Evolutionary conservation across 1,140 invertebrate genomes (phyloP), one percentile per base, ranked within the genome.

Genomic region (Caerostris darwini): DNA sequence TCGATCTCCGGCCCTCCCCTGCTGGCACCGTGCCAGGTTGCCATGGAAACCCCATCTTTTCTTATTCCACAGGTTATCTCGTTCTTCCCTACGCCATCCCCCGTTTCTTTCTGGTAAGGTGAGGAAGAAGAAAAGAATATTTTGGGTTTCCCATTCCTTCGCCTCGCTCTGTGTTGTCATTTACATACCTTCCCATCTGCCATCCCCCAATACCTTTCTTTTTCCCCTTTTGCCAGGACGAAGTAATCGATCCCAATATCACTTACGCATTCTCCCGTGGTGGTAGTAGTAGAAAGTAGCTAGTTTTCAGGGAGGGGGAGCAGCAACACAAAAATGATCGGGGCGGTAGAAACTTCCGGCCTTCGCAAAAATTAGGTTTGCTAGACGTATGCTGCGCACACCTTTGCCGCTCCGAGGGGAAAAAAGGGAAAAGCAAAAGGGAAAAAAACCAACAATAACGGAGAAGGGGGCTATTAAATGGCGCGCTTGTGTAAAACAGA

Each of bases 61-160:
- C 91, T 82, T 93, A 87, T 93, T 93, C 91, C 91, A 93, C 91
- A 93, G 91, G 91, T 93, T 93, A 93, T 93, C 91, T 93, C 54
- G 64, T 19, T 59, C 89, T 58, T 59, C 56, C 56, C 61, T 19
- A 50, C n/a, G 54, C 10, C 50, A 77, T 19, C 59, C 61, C 58
- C 57, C 53, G n/a, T 53, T 50, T 6, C 10, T 5, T 7, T 53
- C 53, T 12, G 6, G 53, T 64, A 92, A 71, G 7, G 54, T 7
- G 8, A 77, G 19, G n/a, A 19, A 34, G 64, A n/a, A 90, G 57
- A 86, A 61, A 59, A 69, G 87, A 54, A 89, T 56, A 67, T 89
- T 69, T 71, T 59, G 53, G 53, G 53, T 85, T 85, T 57, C 82
- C 57, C 82, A 85, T 58, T 85, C 54, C 82, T 57, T 71, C 64